These are phyloP conservation scores for Troides oblongomaculatus DNA, from an alignment of 2,888 invertebrate genomes.

Conservation along the genomic window DNA sequence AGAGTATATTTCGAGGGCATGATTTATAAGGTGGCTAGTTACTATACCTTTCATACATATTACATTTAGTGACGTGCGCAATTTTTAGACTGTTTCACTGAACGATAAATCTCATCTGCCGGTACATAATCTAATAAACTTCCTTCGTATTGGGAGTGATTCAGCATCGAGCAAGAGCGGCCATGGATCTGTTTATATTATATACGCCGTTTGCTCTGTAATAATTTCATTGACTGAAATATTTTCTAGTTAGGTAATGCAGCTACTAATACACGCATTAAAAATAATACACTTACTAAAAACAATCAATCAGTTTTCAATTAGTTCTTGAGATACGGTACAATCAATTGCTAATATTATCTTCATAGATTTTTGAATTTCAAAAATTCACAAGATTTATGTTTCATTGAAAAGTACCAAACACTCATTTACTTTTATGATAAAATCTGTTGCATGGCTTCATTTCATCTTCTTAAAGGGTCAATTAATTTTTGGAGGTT, in stretches of 20 bases:
- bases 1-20: conserved; percentile 30
- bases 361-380: too few species aligned
- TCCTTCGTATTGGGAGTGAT: conserved; percentile 62
- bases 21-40: conserved; percentile 25
- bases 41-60: conserved; percentile 14
- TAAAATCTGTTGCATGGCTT: too few species aligned
- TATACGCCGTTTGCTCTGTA: conserved; percentile 68
- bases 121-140: conserved; percentile 68
- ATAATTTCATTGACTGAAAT: conserved; percentile 73
- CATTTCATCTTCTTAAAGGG: too few species aligned
- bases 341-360: not conserved
- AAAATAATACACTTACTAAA: not conserved
- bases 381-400: too few species aligned
- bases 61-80: conserved; percentile 52
- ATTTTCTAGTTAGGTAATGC: conserved; percentile 48
- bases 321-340: too few species aligned
- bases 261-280: conserved; percentile 27
- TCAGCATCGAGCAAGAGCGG: conserved; percentile 64
- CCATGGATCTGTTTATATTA: conserved; percentile 68
- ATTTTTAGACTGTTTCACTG: conserved; percentile 65
- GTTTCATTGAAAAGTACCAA: too few species aligned
- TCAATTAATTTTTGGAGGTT: too few species aligned
- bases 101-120: conserved; percentile 71
- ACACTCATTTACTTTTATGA: too few species aligned
- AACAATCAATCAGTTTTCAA: not conserved